These are phyloP conservation scores for Scaptomyza montana DNA, from an alignment of 1,140 invertebrate species.

Conservation along the genomic window DNA sequence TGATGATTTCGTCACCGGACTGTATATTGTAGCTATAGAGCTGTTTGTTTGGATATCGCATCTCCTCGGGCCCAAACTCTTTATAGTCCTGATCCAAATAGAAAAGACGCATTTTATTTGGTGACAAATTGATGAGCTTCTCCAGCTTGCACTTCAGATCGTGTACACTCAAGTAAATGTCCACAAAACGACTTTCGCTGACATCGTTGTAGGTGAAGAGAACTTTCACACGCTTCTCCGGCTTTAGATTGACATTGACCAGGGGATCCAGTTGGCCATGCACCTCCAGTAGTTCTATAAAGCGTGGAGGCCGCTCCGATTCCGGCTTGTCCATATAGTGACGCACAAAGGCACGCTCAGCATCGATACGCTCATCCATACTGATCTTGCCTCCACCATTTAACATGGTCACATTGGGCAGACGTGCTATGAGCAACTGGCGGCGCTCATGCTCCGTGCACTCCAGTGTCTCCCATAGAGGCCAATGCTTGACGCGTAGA, in stretches of 20 bases:
- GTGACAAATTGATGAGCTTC: conserved; percentile 90
- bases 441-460: conserved; percentile 94
- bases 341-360: conserved; percentile 96
- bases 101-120: conserved; percentile 92
- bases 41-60: conserved; percentile 93
- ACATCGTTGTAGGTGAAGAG: conserved; percentile 91
- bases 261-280: conserved; percentile 94
- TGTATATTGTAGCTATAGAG: conserved; percentile 95
- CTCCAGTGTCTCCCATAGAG: conserved; percentile 89
- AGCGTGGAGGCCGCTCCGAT: conserved; percentile 91
- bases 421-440: conserved; percentile 92
- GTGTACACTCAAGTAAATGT: conserved; percentile 90
- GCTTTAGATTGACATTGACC: conserved; percentile 92
- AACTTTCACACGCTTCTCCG: conserved; percentile 93
- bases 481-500: conserved; percentile 90
- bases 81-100: conserved; percentile 91
- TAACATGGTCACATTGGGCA: conserved; percentile 92
- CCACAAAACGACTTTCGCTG: conserved; percentile 89
- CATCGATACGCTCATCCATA: conserved; percentile 93
- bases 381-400: conserved; percentile 95
- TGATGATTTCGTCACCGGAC: conserved; percentile 95
- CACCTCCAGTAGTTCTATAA: conserved; percentile 90
- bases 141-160: conserved; percentile 92
- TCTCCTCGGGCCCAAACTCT: conserved; percentile 92
- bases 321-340: conserved; percentile 95